phyloP scores from a whole-genome alignment of 2,888 invertebrate species.

The Dicyrtoma fusca region DNA sequence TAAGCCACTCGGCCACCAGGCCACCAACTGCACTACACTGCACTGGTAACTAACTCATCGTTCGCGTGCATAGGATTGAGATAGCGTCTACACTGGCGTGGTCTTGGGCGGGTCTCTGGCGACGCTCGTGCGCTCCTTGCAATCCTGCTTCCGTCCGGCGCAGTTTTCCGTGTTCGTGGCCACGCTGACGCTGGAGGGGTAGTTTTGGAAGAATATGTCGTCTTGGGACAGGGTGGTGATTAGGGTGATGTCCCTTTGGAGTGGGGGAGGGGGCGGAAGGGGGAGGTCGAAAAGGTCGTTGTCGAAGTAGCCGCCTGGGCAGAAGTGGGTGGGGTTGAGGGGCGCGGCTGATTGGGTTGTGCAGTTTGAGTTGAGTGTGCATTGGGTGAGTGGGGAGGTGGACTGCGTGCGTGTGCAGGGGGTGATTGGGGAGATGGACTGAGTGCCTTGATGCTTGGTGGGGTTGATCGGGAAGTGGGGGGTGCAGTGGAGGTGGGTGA shows the following conservation, averaged over 20 bases:
- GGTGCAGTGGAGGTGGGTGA: no score
- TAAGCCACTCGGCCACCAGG: no score
- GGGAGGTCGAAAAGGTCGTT: constrained; percentile 49
- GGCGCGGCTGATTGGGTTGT: not conserved
- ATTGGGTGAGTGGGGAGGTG: not conserved
- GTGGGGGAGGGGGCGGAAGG: constrained; percentile 52
- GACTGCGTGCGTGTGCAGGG: not conserved
- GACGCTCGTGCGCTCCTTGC: no score
- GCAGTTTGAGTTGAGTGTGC: constrained; percentile 5
- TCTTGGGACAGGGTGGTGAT: constrained; percentile 36
- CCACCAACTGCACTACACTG: no score
- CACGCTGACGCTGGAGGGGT: not conserved
- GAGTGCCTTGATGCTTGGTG: constrained; percentile 3
- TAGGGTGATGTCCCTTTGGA: constrained; percentile 40
- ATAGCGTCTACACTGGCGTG: no score
- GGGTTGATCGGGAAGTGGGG: no score
- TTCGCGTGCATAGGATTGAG: no score
- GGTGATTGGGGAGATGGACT: constrained; percentile 3
- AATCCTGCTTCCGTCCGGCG: no score
- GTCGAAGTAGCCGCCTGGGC: constrained; percentile 13
- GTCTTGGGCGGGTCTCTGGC: no score
- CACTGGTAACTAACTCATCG: no score
- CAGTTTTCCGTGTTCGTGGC: not conserved
- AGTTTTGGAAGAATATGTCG: not conserved
- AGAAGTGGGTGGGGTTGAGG: not conserved